Evolutionary conservation across 2,113 vertebrate species (phyloP).

Genomic region (Onychostruthus taczanowskii): DNA sequence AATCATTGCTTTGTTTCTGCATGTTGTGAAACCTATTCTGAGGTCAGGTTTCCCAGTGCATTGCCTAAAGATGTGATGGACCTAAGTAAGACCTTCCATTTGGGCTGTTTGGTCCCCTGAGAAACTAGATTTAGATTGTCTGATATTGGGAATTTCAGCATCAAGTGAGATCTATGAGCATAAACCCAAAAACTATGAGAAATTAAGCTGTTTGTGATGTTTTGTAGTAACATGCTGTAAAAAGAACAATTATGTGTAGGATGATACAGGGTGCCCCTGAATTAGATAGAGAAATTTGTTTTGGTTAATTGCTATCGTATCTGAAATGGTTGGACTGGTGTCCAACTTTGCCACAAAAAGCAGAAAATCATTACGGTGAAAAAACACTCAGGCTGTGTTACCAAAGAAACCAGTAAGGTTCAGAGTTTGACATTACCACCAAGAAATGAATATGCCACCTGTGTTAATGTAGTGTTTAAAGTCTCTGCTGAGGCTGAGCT

Average conservation of each 20-base stretch:
- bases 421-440: not conserved
- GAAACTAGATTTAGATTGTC: not conserved
- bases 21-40: not conserved
- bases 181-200: not conserved
- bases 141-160: not conserved
- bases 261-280: not conserved
- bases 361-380: not conserved
- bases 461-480: not conserved
- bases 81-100: not conserved
- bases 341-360: not conserved
- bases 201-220: not conserved
- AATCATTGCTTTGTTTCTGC: not conserved
- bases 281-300: not conserved
- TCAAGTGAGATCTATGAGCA: not conserved
- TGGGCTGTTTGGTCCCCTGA: not conserved
- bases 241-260: not conserved
- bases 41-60: not conserved
- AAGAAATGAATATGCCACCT: not conserved
- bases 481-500: not conserved
- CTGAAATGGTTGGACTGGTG: not conserved
- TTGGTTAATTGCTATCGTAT: not conserved
- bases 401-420: not conserved
- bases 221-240: not conserved
- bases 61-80: not conserved
- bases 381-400: not conserved